phyloP scores from a whole-genome alignment of 2,797 vertebrate genomes.

The Rallus crepitans region DNA sequence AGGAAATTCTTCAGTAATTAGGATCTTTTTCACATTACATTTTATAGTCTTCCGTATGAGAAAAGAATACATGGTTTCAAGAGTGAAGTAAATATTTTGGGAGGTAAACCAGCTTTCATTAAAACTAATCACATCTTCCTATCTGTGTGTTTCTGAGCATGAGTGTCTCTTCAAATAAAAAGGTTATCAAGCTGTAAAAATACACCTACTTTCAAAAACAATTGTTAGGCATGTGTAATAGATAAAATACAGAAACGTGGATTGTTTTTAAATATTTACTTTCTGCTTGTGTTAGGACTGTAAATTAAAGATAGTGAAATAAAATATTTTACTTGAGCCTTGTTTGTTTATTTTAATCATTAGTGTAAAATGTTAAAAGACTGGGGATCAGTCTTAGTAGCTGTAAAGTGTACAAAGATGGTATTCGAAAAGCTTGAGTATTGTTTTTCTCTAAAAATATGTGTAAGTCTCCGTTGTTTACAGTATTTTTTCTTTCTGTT shows the following conservation, averaged over 20 bases:
- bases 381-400: background rate
- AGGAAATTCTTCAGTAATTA: background rate
- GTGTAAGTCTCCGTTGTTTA: background rate
- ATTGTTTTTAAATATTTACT: background rate
- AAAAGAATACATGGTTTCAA: background rate
- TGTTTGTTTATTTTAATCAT: background rate
- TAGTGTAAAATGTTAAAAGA: background rate
- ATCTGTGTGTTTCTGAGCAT: background rate
- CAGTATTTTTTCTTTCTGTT: background rate
- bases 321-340: background rate
- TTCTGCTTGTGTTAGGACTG: background rate
- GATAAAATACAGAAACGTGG: background rate
- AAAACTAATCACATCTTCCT: background rate
- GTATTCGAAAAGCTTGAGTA: background rate
- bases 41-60: background rate
- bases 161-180: background rate
- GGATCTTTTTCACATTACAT: background rate
- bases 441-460: slow-evolving; percentile 1
- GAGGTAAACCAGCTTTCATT: background rate
- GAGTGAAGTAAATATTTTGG: background rate
- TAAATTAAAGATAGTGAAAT: background rate
- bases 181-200: background rate
- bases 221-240: background rate
- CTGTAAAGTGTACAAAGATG: background rate
- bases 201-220: accelerated